These are phyloP conservation scores for Zaprionus taronus DNA, from an alignment of 1,140 invertebrate genomes.

Conservation along the genomic window DNA sequence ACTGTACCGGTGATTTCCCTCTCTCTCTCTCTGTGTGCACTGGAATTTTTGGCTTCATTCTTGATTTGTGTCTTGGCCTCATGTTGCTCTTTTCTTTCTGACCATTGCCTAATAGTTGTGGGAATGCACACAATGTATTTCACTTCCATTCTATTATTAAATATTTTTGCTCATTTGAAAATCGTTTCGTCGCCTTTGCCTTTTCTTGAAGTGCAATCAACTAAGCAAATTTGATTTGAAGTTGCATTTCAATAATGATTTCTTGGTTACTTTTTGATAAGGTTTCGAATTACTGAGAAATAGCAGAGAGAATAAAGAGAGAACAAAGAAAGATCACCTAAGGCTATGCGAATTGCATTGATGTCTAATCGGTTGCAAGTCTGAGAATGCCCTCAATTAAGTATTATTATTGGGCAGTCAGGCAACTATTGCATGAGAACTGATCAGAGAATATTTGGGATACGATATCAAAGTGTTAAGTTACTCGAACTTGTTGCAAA, in stretches of 20 bases:
- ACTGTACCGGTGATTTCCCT: slow-evolving; percentile 52
- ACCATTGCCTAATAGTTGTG: slow-evolving; percentile 42
- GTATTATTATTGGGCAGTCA: slow-evolving; percentile 1
- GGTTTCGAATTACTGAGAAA: slow-evolving; percentile 48
- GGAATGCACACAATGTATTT: slow-evolving; percentile 42
- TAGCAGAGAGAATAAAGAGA: slow-evolving; percentile 18
- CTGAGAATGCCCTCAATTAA: slow-evolving; percentile 34
- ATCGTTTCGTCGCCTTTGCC: neutral
- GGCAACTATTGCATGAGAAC: slow-evolving; percentile 15
- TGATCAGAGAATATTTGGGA: neutral
- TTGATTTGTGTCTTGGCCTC: slow-evolving; percentile 40
- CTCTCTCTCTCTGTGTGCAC: slow-evolving; percentile 35
- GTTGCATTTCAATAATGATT: slow-evolving; percentile 5
- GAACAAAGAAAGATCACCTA: slow-evolving; percentile 37
- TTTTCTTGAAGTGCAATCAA: slow-evolving; percentile 43
- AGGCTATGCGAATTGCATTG: slow-evolving; percentile 21
- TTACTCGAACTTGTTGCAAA: too few relatives aligned
- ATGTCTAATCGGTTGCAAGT: slow-evolving; percentile 30
- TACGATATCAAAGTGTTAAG: neutral
- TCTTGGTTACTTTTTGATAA: slow-evolving; percentile 28
- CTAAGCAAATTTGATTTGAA: slow-evolving; percentile 53
- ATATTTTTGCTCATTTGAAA: slow-evolving; percentile 15
- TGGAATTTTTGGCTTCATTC: slow-evolving; percentile 45
- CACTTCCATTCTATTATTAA: neutral
- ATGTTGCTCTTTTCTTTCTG: slow-evolving; percentile 63